A percentile compares a stretch with the other conserved stretches of the same genome.
Evolutionary conservation across 2,113 vertebrate genomes (phyloP).

Genomic region (Cardinalis cardinalis): DNA sequence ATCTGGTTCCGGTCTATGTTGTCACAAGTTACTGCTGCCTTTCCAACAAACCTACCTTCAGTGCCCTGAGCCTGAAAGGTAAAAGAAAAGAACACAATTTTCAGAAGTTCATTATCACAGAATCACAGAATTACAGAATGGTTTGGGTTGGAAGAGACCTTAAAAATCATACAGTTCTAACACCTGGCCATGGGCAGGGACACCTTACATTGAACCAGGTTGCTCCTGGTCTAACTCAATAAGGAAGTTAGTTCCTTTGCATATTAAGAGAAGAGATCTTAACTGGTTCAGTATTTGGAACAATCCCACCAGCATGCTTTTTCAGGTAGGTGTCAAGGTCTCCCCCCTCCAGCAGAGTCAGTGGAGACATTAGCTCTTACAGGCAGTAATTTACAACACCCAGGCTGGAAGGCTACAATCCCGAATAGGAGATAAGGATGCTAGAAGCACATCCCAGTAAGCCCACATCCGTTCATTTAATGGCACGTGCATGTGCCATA

Average conservation of each 20-base stretch:
- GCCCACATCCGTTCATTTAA: not conserved
- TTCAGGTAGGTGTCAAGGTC: accelerated
- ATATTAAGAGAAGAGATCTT: not conserved
- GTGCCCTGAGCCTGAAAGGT: not conserved
- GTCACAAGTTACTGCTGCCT: not conserved
- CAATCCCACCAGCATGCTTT: not conserved
- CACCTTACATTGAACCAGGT: not conserved
- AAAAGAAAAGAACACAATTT: not conserved
- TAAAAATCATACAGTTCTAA: not conserved
- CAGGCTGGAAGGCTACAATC: not conserved
- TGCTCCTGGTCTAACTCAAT: not conserved
- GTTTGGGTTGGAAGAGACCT: not conserved
- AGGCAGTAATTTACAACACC: not conserved
- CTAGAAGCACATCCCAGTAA: not conserved
- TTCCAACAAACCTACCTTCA: not conserved
- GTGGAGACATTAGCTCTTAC: not conserved
- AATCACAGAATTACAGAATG: not conserved
- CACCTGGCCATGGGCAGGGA: not conserved
- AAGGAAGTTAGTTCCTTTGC: not conserved
- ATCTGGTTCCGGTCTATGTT: not conserved
- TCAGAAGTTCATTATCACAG: not conserved
- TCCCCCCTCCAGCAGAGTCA: not conserved
- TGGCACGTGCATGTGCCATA: not conserved
- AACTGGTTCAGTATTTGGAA: not conserved
- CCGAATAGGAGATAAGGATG: not conserved